Base-by-base conservation (phyloP, 2,888 invertebrate genomes). In the Teleiodes luculella region DNA sequence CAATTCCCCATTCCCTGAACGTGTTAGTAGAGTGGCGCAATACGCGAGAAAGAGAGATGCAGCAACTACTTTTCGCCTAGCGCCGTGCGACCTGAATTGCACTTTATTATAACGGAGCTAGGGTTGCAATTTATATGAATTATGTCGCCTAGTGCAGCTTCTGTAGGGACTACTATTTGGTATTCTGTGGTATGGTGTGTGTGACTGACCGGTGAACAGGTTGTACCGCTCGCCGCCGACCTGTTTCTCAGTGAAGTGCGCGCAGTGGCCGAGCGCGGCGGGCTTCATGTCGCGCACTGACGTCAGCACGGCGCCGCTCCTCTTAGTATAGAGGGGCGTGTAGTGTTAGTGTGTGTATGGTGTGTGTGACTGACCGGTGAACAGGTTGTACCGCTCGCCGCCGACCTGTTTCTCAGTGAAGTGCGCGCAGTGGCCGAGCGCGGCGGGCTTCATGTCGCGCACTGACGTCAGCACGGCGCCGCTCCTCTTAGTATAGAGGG, bases 391-490 rank as follows among this genome's bases (percentile, higher is more conserved):
- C 61, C 95, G 87, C 66, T 99, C 98, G 2, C 97, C 95, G 51
- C 99, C 99, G 63, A 99, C 94, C 89, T 99, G 99, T 35, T 90
- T 90, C 90, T 99, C 99, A 70, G 97, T 97, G 89, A 99, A 99
- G 48, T 88, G 76, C 5, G 92, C 93, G 83, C 99, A 99, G 31
- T 84, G 90, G 0, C 99, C 99, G 10, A 99, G 92, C 0, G 95
- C 95, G 0, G 80, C 90, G n/a, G 94, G 91, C 36, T 88, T 91
- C 53, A 99, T 91, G 71, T 97, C 97, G 53, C 96, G 92, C 39
- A 18, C 39, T 1, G 8, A 8, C 1, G 39, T 5, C 39, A 39
- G 39, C 18, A 39, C 14, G 39, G 16, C 39, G 14, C 18, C 18
- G n/a, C n/a, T n/a, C n/a, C n/a, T n/a, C n/a, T n/a, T n/a, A n/a